These are phyloP conservation scores for Polyergus mexicanus DNA, from an alignment of 1,140 invertebrate genomes.

Conservation along the genomic window DNA sequence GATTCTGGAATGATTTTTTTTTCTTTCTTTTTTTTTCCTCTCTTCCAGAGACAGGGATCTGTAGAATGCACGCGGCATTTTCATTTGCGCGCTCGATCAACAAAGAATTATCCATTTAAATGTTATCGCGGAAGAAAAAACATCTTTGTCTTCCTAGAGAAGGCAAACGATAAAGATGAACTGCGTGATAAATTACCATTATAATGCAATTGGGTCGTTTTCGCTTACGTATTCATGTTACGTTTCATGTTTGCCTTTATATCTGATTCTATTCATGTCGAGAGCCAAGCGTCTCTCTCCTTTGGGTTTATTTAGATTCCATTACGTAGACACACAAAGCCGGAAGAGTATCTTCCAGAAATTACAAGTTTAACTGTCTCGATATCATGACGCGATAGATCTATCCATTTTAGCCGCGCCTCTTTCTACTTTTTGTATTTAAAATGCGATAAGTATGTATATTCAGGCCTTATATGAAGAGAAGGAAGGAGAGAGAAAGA, in stretches of 20 bases:
- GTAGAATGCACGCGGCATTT: background rate
- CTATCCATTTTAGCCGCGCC: background rate
- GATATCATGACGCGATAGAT: background rate
- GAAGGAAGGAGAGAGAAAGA: background rate
- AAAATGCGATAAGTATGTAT: background rate
- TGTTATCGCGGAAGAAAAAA: background rate
- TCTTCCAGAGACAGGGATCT: background rate
- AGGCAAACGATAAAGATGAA: background rate
- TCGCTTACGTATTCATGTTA: slow-evolving; percentile 65
- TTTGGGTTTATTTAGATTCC: background rate
- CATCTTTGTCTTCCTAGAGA: background rate
- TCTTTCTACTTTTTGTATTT: background rate
- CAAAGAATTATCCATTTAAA: background rate
- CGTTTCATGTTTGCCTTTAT: slow-evolving; percentile 58
- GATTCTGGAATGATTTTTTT: background rate
- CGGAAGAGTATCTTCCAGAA: background rate
- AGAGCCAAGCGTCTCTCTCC: background rate
- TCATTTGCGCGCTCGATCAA: background rate
- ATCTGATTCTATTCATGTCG: background rate
- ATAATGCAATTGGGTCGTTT: slow-evolving; percentile 76
- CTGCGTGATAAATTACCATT: slow-evolving; percentile 64
- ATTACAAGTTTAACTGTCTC: slow-evolving; percentile 9
- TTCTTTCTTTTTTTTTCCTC: too few species aligned
- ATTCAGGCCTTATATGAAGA: too few species aligned
- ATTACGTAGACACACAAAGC: background rate